Percentiles rank a stretch among this genome's conserved stretches.
These are phyloP conservation scores for Acanthosepion esculentum DNA, from an alignment of 2,888 invertebrate species.

Conservation along the genomic window DNA sequence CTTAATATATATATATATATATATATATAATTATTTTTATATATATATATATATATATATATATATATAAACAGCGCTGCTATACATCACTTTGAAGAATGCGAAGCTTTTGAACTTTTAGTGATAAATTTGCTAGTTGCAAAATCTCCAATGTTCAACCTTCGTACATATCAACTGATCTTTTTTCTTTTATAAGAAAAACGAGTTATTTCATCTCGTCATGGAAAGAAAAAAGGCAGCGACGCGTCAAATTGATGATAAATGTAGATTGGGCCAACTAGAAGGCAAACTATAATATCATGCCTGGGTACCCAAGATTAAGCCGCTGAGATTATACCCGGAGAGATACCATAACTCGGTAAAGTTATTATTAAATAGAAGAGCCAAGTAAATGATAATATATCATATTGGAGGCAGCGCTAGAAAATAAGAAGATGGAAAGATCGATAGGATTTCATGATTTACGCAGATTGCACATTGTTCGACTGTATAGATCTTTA, in stretches of 20 bases:
- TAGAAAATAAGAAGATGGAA: background rate
- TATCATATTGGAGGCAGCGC: background rate
- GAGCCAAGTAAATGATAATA: background rate
- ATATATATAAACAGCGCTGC: background rate
- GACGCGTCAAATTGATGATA: slow-evolving; percentile 16
- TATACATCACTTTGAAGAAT: slow-evolving; percentile 33
- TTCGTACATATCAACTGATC: background rate
- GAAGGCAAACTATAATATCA: slow-evolving; percentile 8
- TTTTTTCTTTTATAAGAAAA: background rate
- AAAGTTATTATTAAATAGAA: slow-evolving; percentile 33
- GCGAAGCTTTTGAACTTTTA: background rate
- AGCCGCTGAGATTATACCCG: background rate
- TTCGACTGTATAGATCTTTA: background rate
- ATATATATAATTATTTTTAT: background rate
- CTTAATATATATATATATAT: background rate
- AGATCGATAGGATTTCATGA: background rate
- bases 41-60: background rate
- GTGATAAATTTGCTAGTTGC: slow-evolving; percentile 33
- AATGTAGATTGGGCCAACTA: background rate
- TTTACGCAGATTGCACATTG: slow-evolving; percentile 2
- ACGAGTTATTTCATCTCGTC: slow-evolving; percentile 2
- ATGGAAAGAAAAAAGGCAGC: background rate
- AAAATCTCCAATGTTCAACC: background rate
- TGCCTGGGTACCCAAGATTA: slow-evolving; percentile 33
- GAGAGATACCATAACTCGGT: slow-evolving; percentile 33